Conservation (phyloP, 2,888 invertebrate species). For the Thymelicus sylvestris region DNA sequence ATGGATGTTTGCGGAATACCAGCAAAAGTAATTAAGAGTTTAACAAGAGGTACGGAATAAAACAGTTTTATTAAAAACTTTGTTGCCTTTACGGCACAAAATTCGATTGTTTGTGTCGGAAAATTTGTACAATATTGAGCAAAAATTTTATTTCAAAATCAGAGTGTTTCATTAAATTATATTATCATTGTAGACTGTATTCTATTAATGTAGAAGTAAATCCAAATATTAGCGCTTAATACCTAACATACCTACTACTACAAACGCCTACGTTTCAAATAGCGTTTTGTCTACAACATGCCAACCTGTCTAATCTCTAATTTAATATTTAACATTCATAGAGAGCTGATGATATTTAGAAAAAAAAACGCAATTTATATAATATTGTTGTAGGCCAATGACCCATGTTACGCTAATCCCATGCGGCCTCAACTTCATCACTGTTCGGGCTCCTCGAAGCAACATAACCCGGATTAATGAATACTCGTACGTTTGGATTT, state of each 20-base stretch:
- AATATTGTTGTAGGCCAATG: not conserved
- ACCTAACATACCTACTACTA: too few species aligned
- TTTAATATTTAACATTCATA: too few species aligned
- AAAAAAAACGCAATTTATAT: not conserved
- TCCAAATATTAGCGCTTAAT: too few species aligned
- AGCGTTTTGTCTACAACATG: too few species aligned
- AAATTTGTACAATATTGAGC: not conserved
- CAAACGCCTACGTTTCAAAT: too few species aligned
- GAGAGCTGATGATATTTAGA: not conserved
- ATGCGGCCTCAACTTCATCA: conserved; percentile 58
- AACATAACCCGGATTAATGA: conserved; percentile 72
- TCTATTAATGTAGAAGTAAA: too few species aligned
- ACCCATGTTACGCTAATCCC: not conserved
- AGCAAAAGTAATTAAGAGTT: conserved; percentile 79
- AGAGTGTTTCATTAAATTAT: too few species aligned
- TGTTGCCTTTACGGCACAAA: conserved; percentile 47
- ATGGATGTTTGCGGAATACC: conserved; percentile 80
- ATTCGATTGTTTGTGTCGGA: not conserved
- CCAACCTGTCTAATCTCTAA: too few species aligned
- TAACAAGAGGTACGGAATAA: conserved; percentile 69
- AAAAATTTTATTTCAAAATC: too few species aligned
- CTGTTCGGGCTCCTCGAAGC: conserved; percentile 67
- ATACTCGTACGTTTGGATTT: conserved; percentile 67
- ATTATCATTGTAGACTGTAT: too few species aligned
- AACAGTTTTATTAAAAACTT: conserved; percentile 64